These are phyloP conservation scores for Cuniculus paca DNA, from an alignment of 2,797 vertebrate species.

Conservation along the genomic window DNA sequence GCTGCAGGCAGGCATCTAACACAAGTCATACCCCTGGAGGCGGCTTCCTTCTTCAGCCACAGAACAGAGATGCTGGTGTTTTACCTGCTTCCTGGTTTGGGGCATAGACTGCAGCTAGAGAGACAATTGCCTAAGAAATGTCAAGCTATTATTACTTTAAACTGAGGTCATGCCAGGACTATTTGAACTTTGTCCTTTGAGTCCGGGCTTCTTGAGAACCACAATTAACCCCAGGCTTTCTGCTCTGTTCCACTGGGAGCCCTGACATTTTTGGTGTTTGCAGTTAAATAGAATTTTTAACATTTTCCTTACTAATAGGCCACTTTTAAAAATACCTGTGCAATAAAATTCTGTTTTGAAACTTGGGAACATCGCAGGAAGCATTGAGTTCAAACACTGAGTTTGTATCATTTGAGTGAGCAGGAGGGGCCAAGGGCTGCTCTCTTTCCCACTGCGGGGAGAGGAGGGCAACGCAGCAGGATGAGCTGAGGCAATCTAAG, in stretches of 20 bases:
- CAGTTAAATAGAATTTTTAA: constrained; percentile 69
- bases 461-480: neutral
- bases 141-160: constrained; percentile 75
- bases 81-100: neutral
- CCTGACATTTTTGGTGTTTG: constrained; percentile 59
- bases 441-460: neutral
- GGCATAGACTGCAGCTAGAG: neutral
- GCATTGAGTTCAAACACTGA: neutral
- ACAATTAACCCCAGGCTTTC: constrained; percentile 69
- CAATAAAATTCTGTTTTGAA: constrained; percentile 54
- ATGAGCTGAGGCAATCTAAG: neutral
- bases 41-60: neutral
- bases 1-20: neutral
- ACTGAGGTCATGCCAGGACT: constrained; percentile 51
- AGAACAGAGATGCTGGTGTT: neutral
- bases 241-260: constrained; percentile 23
- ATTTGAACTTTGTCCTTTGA: constrained; percentile 49
- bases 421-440: neutral
- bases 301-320: constrained; percentile 58
- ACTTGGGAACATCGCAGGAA: neutral
- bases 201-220: constrained; percentile 1
- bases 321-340: constrained; percentile 47
- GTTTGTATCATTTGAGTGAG: neutral
- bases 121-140: constrained; percentile 68
- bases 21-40: neutral